Percentiles rank a stretch among this genome's conserved stretches.
phyloP scores from a whole-genome alignment of 1,140 invertebrate genomes.

The Oncopodura yosiiana region DNA sequence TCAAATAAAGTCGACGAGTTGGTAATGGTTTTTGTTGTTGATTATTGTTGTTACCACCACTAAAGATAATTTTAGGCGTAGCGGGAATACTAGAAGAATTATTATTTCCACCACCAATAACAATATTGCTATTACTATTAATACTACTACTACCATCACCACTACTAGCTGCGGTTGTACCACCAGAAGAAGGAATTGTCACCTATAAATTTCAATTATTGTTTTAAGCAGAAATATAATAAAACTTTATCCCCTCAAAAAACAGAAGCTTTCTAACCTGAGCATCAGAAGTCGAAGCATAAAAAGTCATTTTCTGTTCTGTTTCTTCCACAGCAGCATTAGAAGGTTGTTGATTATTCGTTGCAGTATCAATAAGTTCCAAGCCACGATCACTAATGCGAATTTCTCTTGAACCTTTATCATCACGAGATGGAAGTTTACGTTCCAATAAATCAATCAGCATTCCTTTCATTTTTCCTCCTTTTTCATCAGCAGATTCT shows the following conservation, averaged over 20 bases:
- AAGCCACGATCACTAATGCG: constrained; percentile 51
- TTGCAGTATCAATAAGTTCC: constrained; percentile 48
- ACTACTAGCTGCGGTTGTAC: constrained; percentile 1
- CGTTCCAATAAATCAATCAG: constrained; percentile 58
- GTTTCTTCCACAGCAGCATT: too few relatives aligned
- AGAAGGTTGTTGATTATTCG: too few relatives aligned
- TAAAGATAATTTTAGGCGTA: neutral
- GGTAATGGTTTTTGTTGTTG: neutral
- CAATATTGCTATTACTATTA: neutral
- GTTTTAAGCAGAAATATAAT: too few relatives aligned
- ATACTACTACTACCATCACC: constrained; percentile 9
- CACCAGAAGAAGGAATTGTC: neutral
- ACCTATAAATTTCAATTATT: too few relatives aligned
- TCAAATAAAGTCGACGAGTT: too few relatives aligned
- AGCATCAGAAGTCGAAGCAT: constrained; percentile 3
- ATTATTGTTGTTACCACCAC: neutral
- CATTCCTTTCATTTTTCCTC: constrained; percentile 44
- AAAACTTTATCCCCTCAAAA: too few relatives aligned
- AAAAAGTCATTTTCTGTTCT: constrained; percentile 13
- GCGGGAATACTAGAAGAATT: neutral
- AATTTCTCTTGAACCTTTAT: constrained; percentile 46
- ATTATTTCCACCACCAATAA: neutral
- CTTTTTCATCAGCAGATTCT: constrained; percentile 16
- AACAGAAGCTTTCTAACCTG: neutral
- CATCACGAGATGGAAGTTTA: constrained; percentile 51